Conservation (phyloP, 2,797 vertebrate species). For the Heliangelus exortis region DNA sequence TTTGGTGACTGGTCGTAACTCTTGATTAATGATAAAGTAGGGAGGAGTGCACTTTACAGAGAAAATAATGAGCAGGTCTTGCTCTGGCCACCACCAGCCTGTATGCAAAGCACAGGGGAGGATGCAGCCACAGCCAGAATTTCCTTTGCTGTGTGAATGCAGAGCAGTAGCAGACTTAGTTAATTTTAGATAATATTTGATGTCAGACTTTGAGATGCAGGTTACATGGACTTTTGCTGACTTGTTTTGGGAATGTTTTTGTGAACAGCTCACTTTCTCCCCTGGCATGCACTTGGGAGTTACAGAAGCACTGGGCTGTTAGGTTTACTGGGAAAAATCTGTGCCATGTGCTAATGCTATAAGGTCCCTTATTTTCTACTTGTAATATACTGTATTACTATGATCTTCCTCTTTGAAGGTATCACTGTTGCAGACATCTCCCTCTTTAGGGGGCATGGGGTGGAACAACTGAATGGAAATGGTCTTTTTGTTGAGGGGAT, state of each 20-base stretch:
- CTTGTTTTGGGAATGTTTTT: background rate
- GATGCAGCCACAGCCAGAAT: background rate
- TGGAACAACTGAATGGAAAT: background rate
- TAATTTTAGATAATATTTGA: background rate
- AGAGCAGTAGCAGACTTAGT: background rate
- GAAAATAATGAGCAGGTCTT: background rate
- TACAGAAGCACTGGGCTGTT: background rate
- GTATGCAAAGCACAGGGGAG: background rate
- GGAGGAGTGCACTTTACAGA: conserved; percentile 6
- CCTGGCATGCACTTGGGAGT: rapidly evolving
- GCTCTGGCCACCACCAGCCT: background rate
- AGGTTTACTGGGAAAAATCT: background rate
- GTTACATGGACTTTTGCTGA: background rate
- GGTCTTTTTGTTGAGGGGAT: background rate
- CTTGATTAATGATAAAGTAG: background rate
- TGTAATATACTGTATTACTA: rapidly evolving
- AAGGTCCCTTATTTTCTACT: background rate
- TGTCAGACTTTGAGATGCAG: background rate
- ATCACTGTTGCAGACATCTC: background rate
- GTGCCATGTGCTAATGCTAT: background rate
- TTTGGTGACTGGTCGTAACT: background rate
- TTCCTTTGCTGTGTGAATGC: background rate
- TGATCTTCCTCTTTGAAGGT: background rate
- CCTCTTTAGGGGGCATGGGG: background rate
- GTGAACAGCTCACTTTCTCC: background rate